Conservation (phyloP, 2,113 vertebrate species). For the Scolopax mira region DNA sequence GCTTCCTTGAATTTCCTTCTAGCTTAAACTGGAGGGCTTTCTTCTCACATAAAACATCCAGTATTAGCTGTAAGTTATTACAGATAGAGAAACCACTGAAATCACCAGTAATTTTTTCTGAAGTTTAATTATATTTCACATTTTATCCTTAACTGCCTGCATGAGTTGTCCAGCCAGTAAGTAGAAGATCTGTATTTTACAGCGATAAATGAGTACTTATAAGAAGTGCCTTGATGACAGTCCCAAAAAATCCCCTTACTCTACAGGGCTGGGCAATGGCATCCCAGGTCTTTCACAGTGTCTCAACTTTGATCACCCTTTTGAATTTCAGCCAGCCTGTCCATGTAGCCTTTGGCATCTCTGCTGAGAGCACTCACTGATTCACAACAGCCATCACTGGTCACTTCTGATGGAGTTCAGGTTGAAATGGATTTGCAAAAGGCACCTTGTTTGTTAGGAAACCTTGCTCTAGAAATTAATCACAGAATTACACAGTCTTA, state of each 20-base stretch:
- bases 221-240: background rate
- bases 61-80: background rate
- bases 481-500: background rate
- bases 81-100: background rate
- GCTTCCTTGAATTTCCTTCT: background rate
- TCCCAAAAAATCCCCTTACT: background rate
- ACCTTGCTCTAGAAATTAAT: background rate
- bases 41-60: background rate
- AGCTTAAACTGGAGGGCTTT: background rate
- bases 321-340: background rate
- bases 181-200: background rate
- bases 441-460: background rate
- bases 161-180: background rate
- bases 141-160: background rate
- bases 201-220: background rate
- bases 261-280: background rate
- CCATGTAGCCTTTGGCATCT: background rate
- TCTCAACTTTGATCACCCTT: background rate
- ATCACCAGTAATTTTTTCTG: background rate
- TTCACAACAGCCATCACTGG: background rate
- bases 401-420: background rate
- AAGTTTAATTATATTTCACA: background rate
- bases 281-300: background rate
- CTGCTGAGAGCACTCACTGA: background rate
- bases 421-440: background rate